Conservation (phyloP, 2,888 invertebrate genomes). For the Neoaliturus tenellus region DNA sequence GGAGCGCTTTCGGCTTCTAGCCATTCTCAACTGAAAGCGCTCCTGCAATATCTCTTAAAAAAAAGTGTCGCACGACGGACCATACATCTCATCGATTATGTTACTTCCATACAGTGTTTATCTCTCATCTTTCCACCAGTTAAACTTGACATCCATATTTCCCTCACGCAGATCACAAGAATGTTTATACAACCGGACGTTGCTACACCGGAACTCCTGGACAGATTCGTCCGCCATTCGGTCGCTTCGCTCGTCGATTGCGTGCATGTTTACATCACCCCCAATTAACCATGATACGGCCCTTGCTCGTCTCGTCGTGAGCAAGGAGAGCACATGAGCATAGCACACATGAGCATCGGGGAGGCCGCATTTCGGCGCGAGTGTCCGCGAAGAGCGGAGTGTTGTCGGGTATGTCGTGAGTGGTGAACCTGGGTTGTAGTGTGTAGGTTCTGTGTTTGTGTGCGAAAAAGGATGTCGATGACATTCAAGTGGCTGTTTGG, state of each 20-base stretch:
- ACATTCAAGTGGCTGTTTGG: background rate
- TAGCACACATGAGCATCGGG: background rate
- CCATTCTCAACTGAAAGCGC: too few species aligned
- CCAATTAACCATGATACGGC: conserved; percentile 10
- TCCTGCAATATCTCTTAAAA: too few species aligned
- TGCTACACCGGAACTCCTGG: background rate
- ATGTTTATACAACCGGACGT: background rate
- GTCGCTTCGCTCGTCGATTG: background rate
- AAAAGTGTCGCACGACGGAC: too few species aligned
- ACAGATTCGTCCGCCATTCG: background rate
- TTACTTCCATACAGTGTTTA: too few species aligned
- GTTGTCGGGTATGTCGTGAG: background rate
- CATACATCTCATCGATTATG: too few species aligned
- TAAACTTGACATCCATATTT: too few species aligned
- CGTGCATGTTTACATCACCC: background rate
- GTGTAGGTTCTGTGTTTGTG: background rate
- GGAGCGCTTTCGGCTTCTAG: too few species aligned
- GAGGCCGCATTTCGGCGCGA: background rate
- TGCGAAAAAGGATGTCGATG: background rate
- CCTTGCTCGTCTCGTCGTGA: background rate
- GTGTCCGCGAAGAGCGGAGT: background rate
- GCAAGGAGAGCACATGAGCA: background rate
- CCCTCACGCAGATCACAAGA: background rate
- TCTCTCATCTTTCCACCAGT: too few species aligned
- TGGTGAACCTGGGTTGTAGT: background rate